Conservation (phyloP, 2,797 vertebrate species). For the Microctenopoma steveboyesi region DNA sequence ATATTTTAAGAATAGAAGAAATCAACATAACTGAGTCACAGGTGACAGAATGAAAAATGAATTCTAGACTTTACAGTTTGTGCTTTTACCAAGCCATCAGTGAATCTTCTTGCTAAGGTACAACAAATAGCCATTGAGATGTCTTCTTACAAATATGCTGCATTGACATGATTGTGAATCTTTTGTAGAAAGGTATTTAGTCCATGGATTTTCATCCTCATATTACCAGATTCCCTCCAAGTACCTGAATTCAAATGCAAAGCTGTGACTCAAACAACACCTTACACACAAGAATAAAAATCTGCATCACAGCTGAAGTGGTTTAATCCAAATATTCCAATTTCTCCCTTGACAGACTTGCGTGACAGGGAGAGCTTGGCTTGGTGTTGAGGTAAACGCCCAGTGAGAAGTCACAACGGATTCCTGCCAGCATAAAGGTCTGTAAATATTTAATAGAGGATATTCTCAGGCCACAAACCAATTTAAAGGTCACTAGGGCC, state of each 20-base stretch:
- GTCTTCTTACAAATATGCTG: neutral
- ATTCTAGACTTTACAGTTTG: neutral
- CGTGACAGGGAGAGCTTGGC: constrained; percentile 32
- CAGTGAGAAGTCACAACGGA: constrained; percentile 45
- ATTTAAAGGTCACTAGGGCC: constrained; percentile 42
- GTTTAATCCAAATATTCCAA: constrained; percentile 52
- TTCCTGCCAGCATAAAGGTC: constrained; percentile 28
- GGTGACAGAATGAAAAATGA: constrained; percentile 13
- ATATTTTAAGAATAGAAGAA: constrained; percentile 37
- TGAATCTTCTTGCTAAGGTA: constrained; percentile 2
- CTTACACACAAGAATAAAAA: constrained; percentile 35
- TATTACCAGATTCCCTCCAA: constrained; percentile 37
- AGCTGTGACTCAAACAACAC: constrained; percentile 45
- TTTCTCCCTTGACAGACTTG: constrained; percentile 43
- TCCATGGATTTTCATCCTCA: constrained; percentile 16
- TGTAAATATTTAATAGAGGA: constrained; percentile 24
- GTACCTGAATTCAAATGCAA: constrained; percentile 26
- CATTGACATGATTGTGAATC: neutral
- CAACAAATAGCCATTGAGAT: neutral
- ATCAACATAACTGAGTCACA: constrained; percentile 6
- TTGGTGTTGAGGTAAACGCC: constrained; percentile 49
- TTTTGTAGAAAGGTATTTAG: neutral
- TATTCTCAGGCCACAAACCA: constrained; percentile 15
- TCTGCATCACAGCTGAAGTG: constrained; percentile 27
- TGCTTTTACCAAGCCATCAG: constrained; percentile 1